A percentile compares a stretch with the other conserved stretches of the same genome.
Conservation (phyloP, 2,797 vertebrate species). For the Sebastes minor region DNA sequence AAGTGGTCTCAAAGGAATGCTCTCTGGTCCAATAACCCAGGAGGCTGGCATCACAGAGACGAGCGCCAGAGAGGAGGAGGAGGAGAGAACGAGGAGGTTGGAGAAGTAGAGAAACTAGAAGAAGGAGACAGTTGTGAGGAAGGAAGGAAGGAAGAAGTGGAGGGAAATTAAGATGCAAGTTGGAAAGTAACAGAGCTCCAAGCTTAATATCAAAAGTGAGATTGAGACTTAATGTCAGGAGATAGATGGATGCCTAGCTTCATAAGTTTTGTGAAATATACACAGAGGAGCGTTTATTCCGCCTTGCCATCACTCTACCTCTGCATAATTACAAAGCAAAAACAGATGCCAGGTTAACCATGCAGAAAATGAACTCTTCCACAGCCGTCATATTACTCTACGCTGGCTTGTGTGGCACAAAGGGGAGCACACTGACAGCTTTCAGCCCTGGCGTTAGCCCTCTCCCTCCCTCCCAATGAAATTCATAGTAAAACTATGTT, state of each 20-base stretch:
- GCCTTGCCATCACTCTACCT: conserved; percentile 62
- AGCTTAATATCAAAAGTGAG: conserved; percentile 44
- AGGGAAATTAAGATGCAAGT: conserved; percentile 63
- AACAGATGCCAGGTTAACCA: conserved; percentile 82
- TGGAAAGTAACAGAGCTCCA: conserved; percentile 35
- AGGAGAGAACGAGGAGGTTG: conserved; percentile 38
- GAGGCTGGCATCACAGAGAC: conserved; percentile 73
- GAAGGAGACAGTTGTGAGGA: conserved; percentile 46
- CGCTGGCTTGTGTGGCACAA: conserved; percentile 57
- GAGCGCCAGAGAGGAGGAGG: conserved; percentile 52
- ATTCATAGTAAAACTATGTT: conserved; percentile 48
- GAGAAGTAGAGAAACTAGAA: conserved; percentile 34
- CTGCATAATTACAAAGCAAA: conserved; percentile 74
- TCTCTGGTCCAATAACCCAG: conserved; percentile 82
- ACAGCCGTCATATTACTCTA: conserved; percentile 53
- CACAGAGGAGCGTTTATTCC: conserved; percentile 69
- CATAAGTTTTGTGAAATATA: conserved; percentile 63
- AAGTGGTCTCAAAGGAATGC: conserved; percentile 84
- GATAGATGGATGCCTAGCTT: conserved; percentile 55
- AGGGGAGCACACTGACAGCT: conserved; percentile 59
- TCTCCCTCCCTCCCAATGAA: conserved; percentile 12
- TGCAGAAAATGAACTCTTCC: conserved; percentile 80
- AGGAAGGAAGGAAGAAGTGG: conserved; percentile 1
- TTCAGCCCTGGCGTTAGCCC: conserved; percentile 45
- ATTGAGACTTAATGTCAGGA: conserved; percentile 28